Evolutionary conservation across 1,140 invertebrate species (phyloP).

Genomic region (Trinorchestia longiramus): DNA sequence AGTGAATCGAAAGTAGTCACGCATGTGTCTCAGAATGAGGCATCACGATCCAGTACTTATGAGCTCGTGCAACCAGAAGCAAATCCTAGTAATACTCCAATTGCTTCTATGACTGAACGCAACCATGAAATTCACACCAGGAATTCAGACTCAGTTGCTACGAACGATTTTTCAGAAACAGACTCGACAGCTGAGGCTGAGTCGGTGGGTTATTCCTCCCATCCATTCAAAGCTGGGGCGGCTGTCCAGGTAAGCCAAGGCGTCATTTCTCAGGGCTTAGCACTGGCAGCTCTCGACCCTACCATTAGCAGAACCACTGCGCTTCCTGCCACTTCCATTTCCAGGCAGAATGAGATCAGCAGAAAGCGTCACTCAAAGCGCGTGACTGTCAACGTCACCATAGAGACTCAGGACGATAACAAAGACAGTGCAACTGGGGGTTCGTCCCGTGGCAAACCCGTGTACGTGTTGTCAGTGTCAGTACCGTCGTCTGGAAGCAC

Average conservation of each 20-base stretch:
- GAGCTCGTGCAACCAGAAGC: background rate
- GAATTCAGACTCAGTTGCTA: background rate
- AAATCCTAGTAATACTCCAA: background rate
- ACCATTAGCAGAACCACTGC: slow-evolving; percentile 18
- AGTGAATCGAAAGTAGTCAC: background rate
- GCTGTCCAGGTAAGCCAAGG: slow-evolving; percentile 59
- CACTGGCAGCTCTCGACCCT: slow-evolving; percentile 49
- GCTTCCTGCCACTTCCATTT: slow-evolving; percentile 1
- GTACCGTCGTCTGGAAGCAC: slow-evolving; percentile 77
- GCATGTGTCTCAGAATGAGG: background rate
- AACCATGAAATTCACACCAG: slow-evolving; percentile 19
- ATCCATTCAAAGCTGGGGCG: slow-evolving; percentile 22
- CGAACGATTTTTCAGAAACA: slow-evolving; percentile 12
- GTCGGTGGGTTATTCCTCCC: background rate
- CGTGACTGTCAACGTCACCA: slow-evolving; percentile 81
- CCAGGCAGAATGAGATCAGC: slow-evolving; percentile 44
- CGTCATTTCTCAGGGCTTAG: slow-evolving; percentile 62
- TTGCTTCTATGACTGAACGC: background rate
- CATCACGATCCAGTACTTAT: background rate
- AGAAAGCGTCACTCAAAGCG: slow-evolving; percentile 71
- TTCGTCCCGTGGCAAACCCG: slow-evolving; percentile 70
- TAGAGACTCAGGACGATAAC: slow-evolving; percentile 76
- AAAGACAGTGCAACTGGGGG: slow-evolving; percentile 70
- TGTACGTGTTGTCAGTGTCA: slow-evolving; percentile 81
- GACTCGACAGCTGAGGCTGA: background rate